phyloP scores from a whole-genome alignment of 2,113 vertebrate species.

The Peromyscus leucopus region DNA sequence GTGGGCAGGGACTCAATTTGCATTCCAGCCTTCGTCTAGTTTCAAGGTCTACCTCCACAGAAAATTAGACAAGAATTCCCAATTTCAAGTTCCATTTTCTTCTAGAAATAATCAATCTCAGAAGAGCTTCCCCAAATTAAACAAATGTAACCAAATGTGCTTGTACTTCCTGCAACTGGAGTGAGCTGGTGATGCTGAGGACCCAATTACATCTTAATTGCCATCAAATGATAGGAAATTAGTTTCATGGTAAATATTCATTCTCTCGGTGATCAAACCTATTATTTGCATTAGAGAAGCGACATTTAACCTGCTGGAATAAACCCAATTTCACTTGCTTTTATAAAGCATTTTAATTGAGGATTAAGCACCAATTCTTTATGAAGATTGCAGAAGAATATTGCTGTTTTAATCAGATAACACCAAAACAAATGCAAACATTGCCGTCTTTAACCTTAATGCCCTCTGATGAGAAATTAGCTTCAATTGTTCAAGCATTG shows the following conservation, averaged over 20 bases:
- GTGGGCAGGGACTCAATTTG: neutral
- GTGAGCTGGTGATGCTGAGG: slow-evolving; percentile 46
- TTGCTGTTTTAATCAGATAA: slow-evolving; percentile 57
- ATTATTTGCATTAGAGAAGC: slow-evolving; percentile 64
- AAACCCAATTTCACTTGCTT: slow-evolving; percentile 66
- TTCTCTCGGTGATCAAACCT: slow-evolving; percentile 63
- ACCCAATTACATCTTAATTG: slow-evolving; percentile 72
- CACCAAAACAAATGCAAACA: slow-evolving; percentile 49
- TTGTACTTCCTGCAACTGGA: slow-evolving; percentile 48
- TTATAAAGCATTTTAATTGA: slow-evolving; percentile 75
- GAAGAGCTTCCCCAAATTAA: slow-evolving; percentile 69
- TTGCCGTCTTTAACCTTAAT: slow-evolving; percentile 27
- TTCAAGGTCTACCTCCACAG: slow-evolving; percentile 51
- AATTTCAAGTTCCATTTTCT: slow-evolving; percentile 66
- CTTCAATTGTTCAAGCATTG: slow-evolving; percentile 58
- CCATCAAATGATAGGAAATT: slow-evolving; percentile 74
- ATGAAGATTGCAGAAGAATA: slow-evolving; percentile 33
- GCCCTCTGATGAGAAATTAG: slow-evolving; percentile 35
- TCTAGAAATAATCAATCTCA: slow-evolving; percentile 59
- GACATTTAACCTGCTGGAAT: slow-evolving; percentile 57
- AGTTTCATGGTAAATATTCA: slow-evolving; percentile 76
- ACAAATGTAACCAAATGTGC: slow-evolving; percentile 70
- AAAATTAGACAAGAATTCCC: slow-evolving; percentile 41
- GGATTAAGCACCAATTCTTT: slow-evolving; percentile 61
- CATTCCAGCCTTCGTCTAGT: neutral